These are phyloP conservation scores for Anoura caudifer DNA, from an alignment of 2,113 vertebrate genomes.

Conservation along the genomic window DNA sequence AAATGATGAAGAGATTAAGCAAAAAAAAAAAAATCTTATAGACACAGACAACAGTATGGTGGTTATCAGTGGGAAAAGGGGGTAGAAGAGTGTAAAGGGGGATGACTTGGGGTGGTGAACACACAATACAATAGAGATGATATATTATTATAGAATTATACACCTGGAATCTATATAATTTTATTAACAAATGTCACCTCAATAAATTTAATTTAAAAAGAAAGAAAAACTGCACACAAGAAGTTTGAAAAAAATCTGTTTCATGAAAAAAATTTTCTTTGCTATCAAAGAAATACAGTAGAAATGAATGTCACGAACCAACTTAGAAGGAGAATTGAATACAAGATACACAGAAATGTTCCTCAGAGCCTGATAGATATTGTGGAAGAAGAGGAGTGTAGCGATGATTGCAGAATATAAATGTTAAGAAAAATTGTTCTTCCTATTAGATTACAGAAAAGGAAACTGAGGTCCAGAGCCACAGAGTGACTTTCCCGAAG, in stretches of 20 bases:
- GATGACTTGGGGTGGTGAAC: not conserved
- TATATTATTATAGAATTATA: not conserved
- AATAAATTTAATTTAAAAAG: not conserved
- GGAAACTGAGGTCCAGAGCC: not conserved
- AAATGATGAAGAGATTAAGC: not conserved
- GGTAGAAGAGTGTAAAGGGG: not conserved
- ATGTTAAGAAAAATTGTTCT: not conserved
- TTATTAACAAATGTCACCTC: not conserved
- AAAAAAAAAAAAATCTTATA: not conserved
- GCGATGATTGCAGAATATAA: not conserved
- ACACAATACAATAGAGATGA: not conserved
- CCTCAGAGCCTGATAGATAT: not conserved
- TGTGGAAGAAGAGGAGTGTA: not conserved
- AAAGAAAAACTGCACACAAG: not conserved
- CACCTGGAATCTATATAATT: not conserved
- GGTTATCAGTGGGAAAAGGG: not conserved
- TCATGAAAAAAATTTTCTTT: not conserved
- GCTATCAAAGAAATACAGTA: not conserved
- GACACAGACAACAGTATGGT: not conserved
- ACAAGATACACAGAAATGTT: not conserved
- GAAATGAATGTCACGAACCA: not conserved
- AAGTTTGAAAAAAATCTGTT: not conserved
- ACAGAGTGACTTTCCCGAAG: not conserved
- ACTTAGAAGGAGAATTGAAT: not conserved
- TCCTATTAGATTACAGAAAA: not conserved